These are phyloP conservation scores for Zonotrichia albicollis DNA, from an alignment of 2,797 vertebrate species.

Conservation along the genomic window DNA sequence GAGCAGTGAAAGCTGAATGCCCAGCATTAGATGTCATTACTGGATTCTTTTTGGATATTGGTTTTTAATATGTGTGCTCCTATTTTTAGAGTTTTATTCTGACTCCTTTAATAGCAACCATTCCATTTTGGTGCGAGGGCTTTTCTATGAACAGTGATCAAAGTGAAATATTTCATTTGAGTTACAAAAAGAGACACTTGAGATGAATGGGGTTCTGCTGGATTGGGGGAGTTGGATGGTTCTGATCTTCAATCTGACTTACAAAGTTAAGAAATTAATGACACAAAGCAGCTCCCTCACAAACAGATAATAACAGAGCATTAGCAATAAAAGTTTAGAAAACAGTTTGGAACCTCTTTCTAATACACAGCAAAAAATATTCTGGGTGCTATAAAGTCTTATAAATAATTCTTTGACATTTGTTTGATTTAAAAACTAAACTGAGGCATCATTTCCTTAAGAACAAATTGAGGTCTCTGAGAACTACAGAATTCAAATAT, in stretches of 20 bases:
- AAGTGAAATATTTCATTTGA: slow-evolving; percentile 54
- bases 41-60: slow-evolving; percentile 25
- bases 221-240: slow-evolving; percentile 22
- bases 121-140: slow-evolving; percentile 6
- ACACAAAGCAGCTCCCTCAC: not conserved
- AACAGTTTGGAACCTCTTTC: not conserved
- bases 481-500: not conserved
- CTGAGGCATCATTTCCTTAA: not conserved
- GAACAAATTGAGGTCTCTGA: not conserved
- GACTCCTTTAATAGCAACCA: slow-evolving; percentile 47
- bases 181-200: slow-evolving; percentile 24
- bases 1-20: not conserved
- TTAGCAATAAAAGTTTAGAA: slow-evolving; percentile 1
- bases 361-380: not conserved
- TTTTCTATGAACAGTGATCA: slow-evolving; percentile 50
- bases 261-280: slow-evolving; percentile 9
- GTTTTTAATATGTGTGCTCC: slow-evolving; percentile 41
- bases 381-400: not conserved
- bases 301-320: not conserved
- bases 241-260: not conserved
- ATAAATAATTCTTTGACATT: not conserved
- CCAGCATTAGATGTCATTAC: not conserved
- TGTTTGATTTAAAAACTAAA: slow-evolving; percentile 6
- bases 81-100: slow-evolving; percentile 57
- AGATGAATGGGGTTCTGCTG: slow-evolving; percentile 49